phyloP scores from a whole-genome alignment of 2,888 invertebrate species.

The Palloptera scutellata region DNA sequence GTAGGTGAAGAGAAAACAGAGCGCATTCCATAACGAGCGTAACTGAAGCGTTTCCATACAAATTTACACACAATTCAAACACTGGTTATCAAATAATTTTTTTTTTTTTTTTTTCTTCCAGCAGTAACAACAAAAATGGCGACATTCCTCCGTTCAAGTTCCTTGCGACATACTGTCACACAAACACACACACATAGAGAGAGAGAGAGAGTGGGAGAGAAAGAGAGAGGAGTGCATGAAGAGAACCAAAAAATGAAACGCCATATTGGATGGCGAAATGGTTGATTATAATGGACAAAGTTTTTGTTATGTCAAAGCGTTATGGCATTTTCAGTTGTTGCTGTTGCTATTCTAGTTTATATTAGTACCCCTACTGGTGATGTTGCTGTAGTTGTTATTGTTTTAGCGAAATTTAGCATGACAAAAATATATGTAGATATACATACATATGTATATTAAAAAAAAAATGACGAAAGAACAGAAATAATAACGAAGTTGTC shows the following conservation, averaged over 20 bases:
- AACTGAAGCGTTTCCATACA: background rate
- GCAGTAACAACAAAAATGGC: no score
- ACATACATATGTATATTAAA: background rate
- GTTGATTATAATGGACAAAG: constrained; percentile 5
- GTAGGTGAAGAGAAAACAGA: no score
- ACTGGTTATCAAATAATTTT: background rate
- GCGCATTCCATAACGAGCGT: no score
- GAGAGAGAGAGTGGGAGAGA: constrained; percentile 12
- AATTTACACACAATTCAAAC: background rate
- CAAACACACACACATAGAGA: constrained; percentile 9
- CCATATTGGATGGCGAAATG: background rate
- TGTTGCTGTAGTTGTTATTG: constrained; percentile 1
- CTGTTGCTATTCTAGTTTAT: background rate
- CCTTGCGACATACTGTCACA: constrained; percentile 16
- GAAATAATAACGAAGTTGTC: background rate
- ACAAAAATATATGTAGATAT: background rate
- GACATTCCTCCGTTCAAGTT: background rate
- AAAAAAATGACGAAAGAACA: background rate
- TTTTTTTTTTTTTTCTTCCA: no score
- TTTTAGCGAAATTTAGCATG: background rate
- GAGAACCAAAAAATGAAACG: background rate
- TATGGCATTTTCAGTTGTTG: constrained; percentile 1
- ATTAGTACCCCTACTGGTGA: background rate
- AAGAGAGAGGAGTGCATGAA: background rate
- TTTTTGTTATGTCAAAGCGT: constrained; percentile 5